Evolutionary conservation across 2,888 invertebrate species (phyloP).

Genomic region (Sericinus montela): DNA sequence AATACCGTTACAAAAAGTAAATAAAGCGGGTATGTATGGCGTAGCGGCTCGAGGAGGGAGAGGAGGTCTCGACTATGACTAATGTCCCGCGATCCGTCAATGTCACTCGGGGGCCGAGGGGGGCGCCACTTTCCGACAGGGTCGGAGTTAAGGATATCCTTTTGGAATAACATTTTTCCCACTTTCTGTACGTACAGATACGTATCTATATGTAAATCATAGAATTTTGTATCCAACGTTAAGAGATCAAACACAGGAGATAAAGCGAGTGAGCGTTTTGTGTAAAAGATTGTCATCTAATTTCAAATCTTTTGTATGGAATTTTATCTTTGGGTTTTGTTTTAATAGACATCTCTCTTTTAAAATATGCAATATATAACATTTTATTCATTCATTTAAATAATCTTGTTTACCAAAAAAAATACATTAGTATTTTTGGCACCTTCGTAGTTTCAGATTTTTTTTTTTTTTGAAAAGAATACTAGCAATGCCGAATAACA

Average conservation of each 20-base stretch:
- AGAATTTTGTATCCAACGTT: slow-evolving; percentile 38
- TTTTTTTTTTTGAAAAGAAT: too few species aligned
- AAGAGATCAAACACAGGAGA: slow-evolving; percentile 22
- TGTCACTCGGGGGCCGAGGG: slow-evolving; percentile 77
- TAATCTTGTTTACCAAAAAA: too few species aligned
- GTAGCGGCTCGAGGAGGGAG: slow-evolving; percentile 57
- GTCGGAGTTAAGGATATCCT: slow-evolving; percentile 63
- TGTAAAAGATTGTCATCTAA: slow-evolving; percentile 11
- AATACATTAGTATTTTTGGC: too few species aligned
- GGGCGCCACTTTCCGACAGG: slow-evolving; percentile 66
- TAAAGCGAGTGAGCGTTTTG: slow-evolving; percentile 14
- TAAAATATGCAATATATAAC: too few species aligned
- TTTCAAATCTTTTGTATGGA: neutral
- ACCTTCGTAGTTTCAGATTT: too few species aligned
- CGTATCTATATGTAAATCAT: slow-evolving; percentile 69
- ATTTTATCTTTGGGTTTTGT: neutral
- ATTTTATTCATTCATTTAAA: too few species aligned
- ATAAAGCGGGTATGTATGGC: slow-evolving; percentile 73
- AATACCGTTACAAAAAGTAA: slow-evolving; percentile 79
- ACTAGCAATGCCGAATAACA: too few species aligned
- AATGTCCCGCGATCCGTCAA: slow-evolving; percentile 84
- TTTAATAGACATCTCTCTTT: too few species aligned
- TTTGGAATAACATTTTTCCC: slow-evolving; percentile 71
- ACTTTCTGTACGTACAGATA: slow-evolving; percentile 46
- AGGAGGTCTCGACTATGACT: slow-evolving; percentile 82